phyloP scores from a whole-genome alignment of 2,888 invertebrate species.

The Eupithecia dodoneata region DNA sequence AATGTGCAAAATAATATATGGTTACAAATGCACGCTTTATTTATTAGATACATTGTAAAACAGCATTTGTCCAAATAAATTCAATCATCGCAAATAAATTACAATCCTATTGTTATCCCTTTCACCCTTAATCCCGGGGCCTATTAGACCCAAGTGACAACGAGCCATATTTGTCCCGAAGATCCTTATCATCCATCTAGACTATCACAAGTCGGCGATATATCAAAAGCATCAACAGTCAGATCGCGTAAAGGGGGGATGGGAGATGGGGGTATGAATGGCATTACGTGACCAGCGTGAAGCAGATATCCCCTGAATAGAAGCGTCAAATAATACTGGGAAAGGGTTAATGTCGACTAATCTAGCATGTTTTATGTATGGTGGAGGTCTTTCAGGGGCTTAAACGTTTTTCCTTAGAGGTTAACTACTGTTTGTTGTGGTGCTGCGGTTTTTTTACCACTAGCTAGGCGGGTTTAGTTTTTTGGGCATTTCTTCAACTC shows the following conservation, averaged over 20 bases:
- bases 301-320: constrained; percentile 46
- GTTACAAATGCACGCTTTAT: too few relatives aligned
- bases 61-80: background rate
- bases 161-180: constrained; percentile 40
- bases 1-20: too few relatives aligned
- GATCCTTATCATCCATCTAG: constrained; percentile 46
- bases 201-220: constrained; percentile 48
- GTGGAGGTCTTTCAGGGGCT: constrained; percentile 8
- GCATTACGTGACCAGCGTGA: constrained; percentile 55
- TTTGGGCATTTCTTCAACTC: background rate
- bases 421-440: background rate
- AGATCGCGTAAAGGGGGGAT: constrained; percentile 47
- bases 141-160: constrained; percentile 27
- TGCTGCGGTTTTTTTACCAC: too few relatives aligned
- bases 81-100: background rate
- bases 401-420: constrained; percentile 6
- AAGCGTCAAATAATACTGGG: constrained; percentile 42
- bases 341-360: constrained; percentile 45
- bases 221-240: constrained; percentile 55
- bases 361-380: constrained; percentile 38
- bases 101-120: background rate
- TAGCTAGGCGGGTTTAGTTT: too few relatives aligned
- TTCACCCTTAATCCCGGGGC: constrained; percentile 13
- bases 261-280: constrained; percentile 50
- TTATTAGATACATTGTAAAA: background rate